phyloP scores from a whole-genome alignment of 2,113 vertebrate species.

The Phoxinus phoxinus region DNA sequence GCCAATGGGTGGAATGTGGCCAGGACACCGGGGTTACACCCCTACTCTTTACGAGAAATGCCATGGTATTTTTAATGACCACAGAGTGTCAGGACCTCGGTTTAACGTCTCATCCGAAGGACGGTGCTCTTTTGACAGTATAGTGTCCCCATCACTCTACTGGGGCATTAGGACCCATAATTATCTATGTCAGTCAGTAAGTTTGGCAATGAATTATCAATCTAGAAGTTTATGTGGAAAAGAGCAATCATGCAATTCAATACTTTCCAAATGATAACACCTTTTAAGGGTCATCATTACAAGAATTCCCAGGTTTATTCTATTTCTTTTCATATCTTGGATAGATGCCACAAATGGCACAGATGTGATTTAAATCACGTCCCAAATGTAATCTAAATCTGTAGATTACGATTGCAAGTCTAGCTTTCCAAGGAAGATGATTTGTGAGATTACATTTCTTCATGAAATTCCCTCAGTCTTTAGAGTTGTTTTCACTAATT shows the following conservation, averaged over 20 bases:
- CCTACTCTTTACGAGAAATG: too few species aligned
- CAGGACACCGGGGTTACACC: too few species aligned
- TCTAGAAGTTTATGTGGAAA: neutral
- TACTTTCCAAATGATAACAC: neutral
- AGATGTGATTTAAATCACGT: neutral
- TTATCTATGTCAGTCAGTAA: neutral
- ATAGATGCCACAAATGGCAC: neutral
- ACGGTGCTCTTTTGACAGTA: too few species aligned
- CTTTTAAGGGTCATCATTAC: neutral
- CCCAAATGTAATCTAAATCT: neutral
- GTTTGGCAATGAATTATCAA: neutral
- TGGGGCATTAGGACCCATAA: too few species aligned
- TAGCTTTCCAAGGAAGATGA: neutral
- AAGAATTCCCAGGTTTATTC: constrained; percentile 10
- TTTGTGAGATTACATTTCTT: neutral
- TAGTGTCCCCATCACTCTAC: too few species aligned
- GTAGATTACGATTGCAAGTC: neutral
- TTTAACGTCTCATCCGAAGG: too few species aligned
- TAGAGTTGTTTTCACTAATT: neutral
- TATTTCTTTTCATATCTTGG: neutral
- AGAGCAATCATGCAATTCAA: neutral
- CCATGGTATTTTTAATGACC: too few species aligned
- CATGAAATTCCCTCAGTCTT: neutral
- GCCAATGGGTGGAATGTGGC: too few species aligned
- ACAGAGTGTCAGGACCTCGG: too few species aligned